A percentile compares a stretch with the other conserved stretches of the same genome.
phyloP scores from a whole-genome alignment of 2,888 invertebrate species.

The Macaria notata region DNA sequence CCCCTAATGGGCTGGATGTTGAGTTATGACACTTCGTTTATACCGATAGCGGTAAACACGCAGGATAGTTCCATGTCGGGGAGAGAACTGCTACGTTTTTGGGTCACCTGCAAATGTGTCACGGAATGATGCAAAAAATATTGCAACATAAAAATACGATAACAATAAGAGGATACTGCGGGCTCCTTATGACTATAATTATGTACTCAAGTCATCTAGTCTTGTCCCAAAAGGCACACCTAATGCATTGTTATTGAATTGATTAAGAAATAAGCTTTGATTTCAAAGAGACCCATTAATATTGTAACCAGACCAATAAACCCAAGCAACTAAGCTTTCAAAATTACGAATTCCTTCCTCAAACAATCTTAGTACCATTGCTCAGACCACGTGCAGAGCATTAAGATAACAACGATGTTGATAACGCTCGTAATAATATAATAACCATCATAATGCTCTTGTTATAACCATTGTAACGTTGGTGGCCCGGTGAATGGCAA shows the following conservation, averaged over 20 bases:
- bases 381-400: constrained; percentile 30
- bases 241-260: too few relatives aligned
- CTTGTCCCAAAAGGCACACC: too few relatives aligned
- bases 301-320: too few relatives aligned
- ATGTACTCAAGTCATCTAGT: too few relatives aligned
- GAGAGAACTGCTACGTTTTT: constrained; percentile 21
- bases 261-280: too few relatives aligned
- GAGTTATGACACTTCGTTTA: constrained; percentile 63
- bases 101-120: constrained; percentile 8
- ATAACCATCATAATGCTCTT: constrained; percentile 10
- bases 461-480: constrained; percentile 31
- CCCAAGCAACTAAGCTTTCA: too few relatives aligned
- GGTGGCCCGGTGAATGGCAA: constrained; percentile 45
- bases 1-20: constrained; percentile 57
- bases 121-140: too few relatives aligned
- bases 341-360: not conserved
- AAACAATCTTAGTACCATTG: constrained; percentile 7
- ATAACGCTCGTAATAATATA: constrained; percentile 36
- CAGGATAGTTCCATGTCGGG: constrained; percentile 34
- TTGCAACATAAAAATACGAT: too few relatives aligned
- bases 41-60: constrained; percentile 46
- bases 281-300: too few relatives aligned
- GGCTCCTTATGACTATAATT: too few relatives aligned
- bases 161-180: too few relatives aligned
- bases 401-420: constrained; percentile 37